Evolutionary conservation across 1,140 invertebrate genomes (phyloP), one percentile per base, ranked within the genome.

Genomic region (Rhagoletis zephyria): DNA sequence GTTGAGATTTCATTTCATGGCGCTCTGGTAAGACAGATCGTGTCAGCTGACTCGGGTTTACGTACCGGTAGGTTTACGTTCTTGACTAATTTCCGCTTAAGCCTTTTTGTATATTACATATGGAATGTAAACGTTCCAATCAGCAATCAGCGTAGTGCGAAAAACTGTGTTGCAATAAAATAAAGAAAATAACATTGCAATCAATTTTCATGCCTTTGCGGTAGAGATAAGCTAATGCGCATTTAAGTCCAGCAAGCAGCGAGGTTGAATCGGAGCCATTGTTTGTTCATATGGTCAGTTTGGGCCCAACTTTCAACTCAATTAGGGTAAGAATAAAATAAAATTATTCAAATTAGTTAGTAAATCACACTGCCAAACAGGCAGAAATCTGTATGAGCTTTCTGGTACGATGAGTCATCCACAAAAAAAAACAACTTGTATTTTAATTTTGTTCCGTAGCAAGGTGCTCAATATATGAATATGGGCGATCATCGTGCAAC

Each of bases 381-480:
- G 51, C 51, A 56, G 51, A 56, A 56, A 10, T 10, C 51, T 56
- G 51, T 56, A 56, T 56, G 51, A 30, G 48, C 48, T 16, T 16
- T 12, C 16, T 14, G 2, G 67, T 74, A 3, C 10, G 3, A 10
- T n/a, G 10, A 48, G 45, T 6, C 40, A 70, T 4, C 4, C 30
- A 40, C 14, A 30, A 30, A 4, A 70, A 30, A 30, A 30, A 30
- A 30, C 30, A 30, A 30, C 30, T 30, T 30, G 30, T 40, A 74
- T 12, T 74, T 74, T 2, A 42, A 67, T 30, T 5, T 63, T 63
- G 0, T 63, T 16, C n/a, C 30, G 30, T 30, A 63, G 61, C 61
- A 81, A n/a, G 16, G 45, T 81, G 74, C 74, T 81, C 74, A 81
- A 56, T 81, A 81, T 3, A 81, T 81, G 74, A 81, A 77, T 51